Conservation (phyloP, 2,888 invertebrate species). For the Galeruca laticollis region DNA sequence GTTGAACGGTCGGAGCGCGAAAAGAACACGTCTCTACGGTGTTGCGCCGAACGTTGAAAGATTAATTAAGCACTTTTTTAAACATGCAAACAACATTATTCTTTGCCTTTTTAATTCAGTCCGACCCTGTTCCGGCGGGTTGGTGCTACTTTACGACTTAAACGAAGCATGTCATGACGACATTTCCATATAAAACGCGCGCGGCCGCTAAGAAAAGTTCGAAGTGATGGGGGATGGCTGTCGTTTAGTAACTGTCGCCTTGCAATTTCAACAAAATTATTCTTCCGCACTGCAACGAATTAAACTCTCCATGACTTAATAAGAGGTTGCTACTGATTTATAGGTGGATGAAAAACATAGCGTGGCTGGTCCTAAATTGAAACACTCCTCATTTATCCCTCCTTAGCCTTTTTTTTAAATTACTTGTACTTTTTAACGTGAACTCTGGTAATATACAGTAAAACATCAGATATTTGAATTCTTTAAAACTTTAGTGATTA, state of each 20-base stretch:
- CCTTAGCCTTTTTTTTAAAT: not conserved
- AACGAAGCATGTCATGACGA: conserved; percentile 65
- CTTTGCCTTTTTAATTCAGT: conserved; percentile 63
- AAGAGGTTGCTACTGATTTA: conserved; percentile 16
- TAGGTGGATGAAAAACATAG: conserved; percentile 18
- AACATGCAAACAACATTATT: conserved; percentile 65
- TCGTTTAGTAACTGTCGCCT: conserved; percentile 60
- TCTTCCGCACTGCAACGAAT: conserved; percentile 19
- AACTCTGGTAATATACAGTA: too few relatives aligned
- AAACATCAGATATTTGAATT: too few relatives aligned
- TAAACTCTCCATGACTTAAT: conserved; percentile 24
- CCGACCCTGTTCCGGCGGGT: conserved; percentile 61
- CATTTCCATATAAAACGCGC: conserved; percentile 59
- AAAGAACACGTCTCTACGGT: conserved; percentile 55
- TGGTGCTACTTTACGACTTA: conserved; percentile 65
- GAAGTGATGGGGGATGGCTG: conserved; percentile 55
- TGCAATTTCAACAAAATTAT: conserved; percentile 26
- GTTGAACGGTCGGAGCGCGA: conserved; percentile 22
- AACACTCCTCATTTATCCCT: conserved; percentile 8
- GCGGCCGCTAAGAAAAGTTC: conserved; percentile 55
- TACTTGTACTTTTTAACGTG: not conserved
- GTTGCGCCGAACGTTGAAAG: conserved; percentile 61
- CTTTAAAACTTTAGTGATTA: too few relatives aligned
- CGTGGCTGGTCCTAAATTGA: conserved; percentile 9
- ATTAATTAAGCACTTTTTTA: conserved; percentile 63